Evolutionary conservation across 2,113 vertebrate species (phyloP).

Genomic region (Lepidothrix coronata): DNA sequence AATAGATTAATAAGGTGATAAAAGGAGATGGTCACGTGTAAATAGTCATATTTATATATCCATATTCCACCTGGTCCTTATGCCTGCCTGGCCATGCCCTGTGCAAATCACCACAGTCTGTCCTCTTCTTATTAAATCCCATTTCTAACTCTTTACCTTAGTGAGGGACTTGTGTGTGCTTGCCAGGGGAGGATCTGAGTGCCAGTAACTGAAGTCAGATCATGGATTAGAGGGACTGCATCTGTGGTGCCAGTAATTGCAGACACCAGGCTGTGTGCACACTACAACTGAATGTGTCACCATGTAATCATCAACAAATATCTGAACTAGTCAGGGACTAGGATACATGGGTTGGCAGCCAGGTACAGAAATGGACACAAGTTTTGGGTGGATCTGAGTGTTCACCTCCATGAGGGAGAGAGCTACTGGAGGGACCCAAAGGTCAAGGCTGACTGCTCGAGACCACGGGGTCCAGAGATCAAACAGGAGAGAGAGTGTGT

Average conservation of each 20-base stretch:
- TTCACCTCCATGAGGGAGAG: background rate
- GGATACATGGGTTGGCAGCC: background rate
- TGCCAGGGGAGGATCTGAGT: background rate
- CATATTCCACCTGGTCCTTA: background rate
- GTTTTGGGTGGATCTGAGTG: background rate
- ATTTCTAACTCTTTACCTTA: background rate
- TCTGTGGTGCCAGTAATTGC: background rate
- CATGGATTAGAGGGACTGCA: background rate
- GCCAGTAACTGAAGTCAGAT: background rate
- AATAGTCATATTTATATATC: background rate
- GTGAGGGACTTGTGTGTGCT: background rate
- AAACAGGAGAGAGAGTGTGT: too few species aligned
- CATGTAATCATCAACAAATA: background rate
- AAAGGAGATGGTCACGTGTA: background rate
- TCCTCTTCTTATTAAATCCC: background rate
- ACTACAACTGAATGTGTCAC: accelerated
- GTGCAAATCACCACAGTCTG: background rate
- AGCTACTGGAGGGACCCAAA: background rate
- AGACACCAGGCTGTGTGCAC: background rate
- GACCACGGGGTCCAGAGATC: accelerated
- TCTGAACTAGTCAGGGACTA: background rate
- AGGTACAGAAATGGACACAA: background rate
- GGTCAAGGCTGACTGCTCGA: background rate
- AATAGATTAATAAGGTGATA: background rate
- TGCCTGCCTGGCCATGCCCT: background rate